Percentiles rank a stretch among this genome's conserved stretches.
phyloP scores from a whole-genome alignment of 2,113 vertebrate species.

The Tympanuchus pallidicinctus region DNA sequence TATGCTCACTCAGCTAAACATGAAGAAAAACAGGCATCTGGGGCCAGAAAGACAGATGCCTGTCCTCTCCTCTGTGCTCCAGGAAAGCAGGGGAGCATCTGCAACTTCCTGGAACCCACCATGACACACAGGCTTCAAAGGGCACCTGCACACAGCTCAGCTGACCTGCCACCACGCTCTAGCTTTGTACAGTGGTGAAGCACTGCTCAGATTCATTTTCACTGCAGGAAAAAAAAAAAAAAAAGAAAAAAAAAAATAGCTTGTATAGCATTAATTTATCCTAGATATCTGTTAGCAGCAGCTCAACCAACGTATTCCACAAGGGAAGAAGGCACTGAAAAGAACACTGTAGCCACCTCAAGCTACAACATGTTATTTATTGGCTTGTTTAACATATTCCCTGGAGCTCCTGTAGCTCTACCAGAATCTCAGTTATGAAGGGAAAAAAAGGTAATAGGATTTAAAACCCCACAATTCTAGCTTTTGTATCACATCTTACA shows the following conservation, averaged over 20 bases:
- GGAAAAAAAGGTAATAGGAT: not conserved
- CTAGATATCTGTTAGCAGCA: conserved; percentile 1
- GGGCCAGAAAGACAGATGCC: not conserved
- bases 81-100: not conserved
- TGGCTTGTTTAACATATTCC: conserved; percentile 47
- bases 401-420: conserved; percentile 33
- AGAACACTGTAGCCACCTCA: not conserved
- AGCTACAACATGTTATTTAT: not conserved
- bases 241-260: not conserved
- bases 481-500: not conserved
- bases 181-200: not conserved
- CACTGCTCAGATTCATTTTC: not conserved
- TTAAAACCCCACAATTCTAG: not conserved
- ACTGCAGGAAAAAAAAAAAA: not conserved
- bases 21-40: not conserved
- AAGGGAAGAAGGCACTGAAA: not conserved
- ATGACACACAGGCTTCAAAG: accelerated
- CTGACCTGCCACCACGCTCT: accelerated
- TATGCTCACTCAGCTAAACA: not conserved
- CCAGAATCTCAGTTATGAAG: not conserved
- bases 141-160: not conserved
- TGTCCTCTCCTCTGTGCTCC: accelerated
- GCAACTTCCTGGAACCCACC: not conserved
- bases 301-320: not conserved
- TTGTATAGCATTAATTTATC: not conserved